Base-by-base conservation (phyloP, 2,888 invertebrate species). In the Empis stercorea region DNA sequence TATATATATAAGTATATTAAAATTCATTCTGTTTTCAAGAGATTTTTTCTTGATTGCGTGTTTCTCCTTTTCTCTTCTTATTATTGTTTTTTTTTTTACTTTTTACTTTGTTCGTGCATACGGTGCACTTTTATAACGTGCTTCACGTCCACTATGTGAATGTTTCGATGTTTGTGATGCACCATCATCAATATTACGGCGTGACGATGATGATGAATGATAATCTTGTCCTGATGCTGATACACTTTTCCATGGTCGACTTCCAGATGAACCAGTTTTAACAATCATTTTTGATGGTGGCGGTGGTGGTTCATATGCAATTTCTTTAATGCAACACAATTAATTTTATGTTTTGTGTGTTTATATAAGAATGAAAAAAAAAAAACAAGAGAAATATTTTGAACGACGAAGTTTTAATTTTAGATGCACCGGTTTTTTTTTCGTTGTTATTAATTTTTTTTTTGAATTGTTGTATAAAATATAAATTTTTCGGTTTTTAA, bases 51-150 rank as follows among this genome's bases (percentile, higher is more conserved):
- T n/a, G n/a, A n/a, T n/a, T n/a, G n/a, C n/a, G n/a, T n/a, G n/a
- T n/a, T n/a, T n/a, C n/a, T n/a, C n/a, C n/a, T 30, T 42, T 30
- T 30, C 23, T 30, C 9, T 27, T 6, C 20, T 14, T 30, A 30
- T 20, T 14, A 14, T 14, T 14, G n/a, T 30, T 41, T 41, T 41
- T 5, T 27, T 41, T 41, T 41, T 20, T 41, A 30, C 14, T 41
- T 27, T 36, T 49, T 49, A 52, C 34, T 52, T 52, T 34, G 76
- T 74, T 55, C 76, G 73, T 59, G 74, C 62, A 63, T 77, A 76
- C 51, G 76, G 76, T 55, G 75, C 73, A 55, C 73, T 69, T 61
- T 76, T 74, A 67, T 75, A 76, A 61, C 76, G 76, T 64, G 73
- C 67, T 48, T 58, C 59, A 38, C 58, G 55, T 36, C 47, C 52